Evolutionary conservation across 2,113 vertebrate genomes (phyloP), one percentile per base, ranked within the genome.

Genomic region (Hippocampus abdominalis): DNA sequence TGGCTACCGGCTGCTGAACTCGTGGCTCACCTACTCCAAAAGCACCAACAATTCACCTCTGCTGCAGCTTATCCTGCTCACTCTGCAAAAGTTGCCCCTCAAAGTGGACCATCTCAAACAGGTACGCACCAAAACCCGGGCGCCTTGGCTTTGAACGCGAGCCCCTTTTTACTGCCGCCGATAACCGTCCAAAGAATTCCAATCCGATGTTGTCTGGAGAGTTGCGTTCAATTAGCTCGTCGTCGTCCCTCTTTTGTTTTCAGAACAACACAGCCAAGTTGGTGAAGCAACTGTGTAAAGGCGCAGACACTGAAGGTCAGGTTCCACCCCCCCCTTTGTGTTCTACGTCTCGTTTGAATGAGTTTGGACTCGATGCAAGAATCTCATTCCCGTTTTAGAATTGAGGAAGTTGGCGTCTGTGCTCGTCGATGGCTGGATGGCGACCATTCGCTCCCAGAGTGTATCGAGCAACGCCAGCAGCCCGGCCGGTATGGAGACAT

Each of bases 181-280:
- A 25, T 42, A 64, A 64, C 40, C 4, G 9, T 63, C 1, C 1
- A 36, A 36, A 36, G 32, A 36, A 36, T 36, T 36, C 32, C 32
- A 36, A 36, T 36, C 6, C 32, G 32, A 1, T 63, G 61, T 42
- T 12, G 3, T 13, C 12, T 65, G 25, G 1, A 18, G 18, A 1
- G 16, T 20, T 49, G 16, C 2, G 13, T 57, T 57, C 4, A 57
- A 27, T 57, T 57, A 3, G 25, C 23, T 13, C n/a, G 1, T 57
- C 1, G 25, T 4, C 6, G 27, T 40, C 2, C 60, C 23, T 29
- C 0, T 76, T 3, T 61, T 54, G 2, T 53, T 25, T 36, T 21
- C 83, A 98, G 96, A 98, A 98, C 85, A 98, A 98, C 89, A 98
- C 96, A 0, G 96, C 96, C 36, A 98, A 98, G 79, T 82, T 98